These are phyloP conservation scores for Actinia tenebrosa DNA, from an alignment of 64 coral and sea anemone species.

Conservation along the genomic window DNA sequence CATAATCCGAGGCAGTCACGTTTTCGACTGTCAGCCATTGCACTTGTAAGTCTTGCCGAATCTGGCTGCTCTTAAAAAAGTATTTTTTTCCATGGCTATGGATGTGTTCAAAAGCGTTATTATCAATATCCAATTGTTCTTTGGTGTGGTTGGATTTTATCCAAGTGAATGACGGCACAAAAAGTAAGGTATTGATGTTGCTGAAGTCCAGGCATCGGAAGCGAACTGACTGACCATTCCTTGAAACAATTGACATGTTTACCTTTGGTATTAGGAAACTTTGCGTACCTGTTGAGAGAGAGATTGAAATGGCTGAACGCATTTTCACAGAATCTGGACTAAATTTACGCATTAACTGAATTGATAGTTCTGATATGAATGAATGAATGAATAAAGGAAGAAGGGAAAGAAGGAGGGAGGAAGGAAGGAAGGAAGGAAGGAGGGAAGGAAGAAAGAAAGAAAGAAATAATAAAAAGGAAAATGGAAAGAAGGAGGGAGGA, in stretches of 20 bases:
- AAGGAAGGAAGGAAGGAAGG: no score
- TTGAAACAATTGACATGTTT: background rate
- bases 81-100: conserved; percentile 27
- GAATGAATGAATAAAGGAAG: no score
- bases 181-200: background rate
- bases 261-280: background rate
- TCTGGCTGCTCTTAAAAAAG: background rate
- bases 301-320: background rate
- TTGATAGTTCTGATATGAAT: no score
- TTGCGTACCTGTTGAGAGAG: background rate
- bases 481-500: no score
- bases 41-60: background rate
- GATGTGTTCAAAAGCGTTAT: conserved; percentile 25
- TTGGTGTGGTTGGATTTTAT: conserved; percentile 28
- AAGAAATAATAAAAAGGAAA: no score
- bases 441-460: no score
- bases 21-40: conserved; percentile 37
- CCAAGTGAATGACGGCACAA: conserved; percentile 23
- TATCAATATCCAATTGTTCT: conserved; percentile 28
- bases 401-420: no score
- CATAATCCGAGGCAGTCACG: conserved; percentile 8
- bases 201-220: conserved; percentile 7
- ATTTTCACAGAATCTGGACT: no score
- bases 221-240: background rate
- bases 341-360: no score